phyloP scores from a whole-genome alignment of 2,797 vertebrate species.

The Discoglossus pictus region DNA sequence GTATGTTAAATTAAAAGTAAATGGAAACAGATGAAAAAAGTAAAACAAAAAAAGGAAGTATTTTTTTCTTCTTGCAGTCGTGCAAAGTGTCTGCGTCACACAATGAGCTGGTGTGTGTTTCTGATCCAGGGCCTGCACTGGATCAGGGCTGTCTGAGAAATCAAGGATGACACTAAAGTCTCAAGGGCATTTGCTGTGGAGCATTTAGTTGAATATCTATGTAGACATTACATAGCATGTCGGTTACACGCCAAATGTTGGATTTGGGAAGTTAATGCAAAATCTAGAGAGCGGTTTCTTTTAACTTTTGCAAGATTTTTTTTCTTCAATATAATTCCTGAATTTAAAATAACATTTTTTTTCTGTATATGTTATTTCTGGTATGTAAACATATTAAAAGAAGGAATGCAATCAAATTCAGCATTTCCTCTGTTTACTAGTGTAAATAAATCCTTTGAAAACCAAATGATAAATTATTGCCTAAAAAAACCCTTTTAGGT shows the following conservation, averaged over 20 bases:
- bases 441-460: conserved; percentile 22
- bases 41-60: conserved; percentile 84
- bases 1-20: conserved; percentile 87
- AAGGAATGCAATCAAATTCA: neutral
- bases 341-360: no score
- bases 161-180: conserved; percentile 89
- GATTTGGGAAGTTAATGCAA: neutral
- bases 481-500: conserved; percentile 52
- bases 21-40: conserved; percentile 80
- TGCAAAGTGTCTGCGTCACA: conserved; percentile 73
- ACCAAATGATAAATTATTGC: conserved; percentile 31
- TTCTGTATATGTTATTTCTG: no score
- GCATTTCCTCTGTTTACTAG: conserved; percentile 49
- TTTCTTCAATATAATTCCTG: neutral
- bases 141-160: conserved; percentile 81
- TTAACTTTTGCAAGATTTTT: neutral
- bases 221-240: conserved; percentile 63
- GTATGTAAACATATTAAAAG: no score
- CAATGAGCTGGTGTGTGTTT: conserved; percentile 92
- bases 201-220: conserved; percentile 60
- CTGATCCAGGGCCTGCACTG: conserved; percentile 84
- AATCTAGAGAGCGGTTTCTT: neutral
- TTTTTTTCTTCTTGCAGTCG: conserved; percentile 74
- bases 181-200: conserved; percentile 81
- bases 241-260: conserved; percentile 60